Conservation (phyloP, 2,888 invertebrate species). For the Periphyllus acericola region DNA sequence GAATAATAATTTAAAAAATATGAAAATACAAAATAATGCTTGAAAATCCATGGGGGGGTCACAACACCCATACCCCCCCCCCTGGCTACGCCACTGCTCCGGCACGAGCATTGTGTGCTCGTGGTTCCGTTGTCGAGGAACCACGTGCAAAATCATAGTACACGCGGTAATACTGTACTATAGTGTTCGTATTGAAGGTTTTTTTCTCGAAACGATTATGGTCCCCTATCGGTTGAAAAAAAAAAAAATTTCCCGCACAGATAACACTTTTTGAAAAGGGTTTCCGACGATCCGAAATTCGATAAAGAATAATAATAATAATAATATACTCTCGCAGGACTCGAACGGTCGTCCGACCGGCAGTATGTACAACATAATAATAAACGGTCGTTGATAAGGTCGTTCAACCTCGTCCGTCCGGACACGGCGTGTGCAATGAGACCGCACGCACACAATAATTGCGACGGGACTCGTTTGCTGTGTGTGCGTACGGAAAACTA, state of each 20-base stretch:
- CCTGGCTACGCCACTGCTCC: too few species aligned
- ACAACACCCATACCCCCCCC: too few species aligned
- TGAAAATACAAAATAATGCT: too few species aligned
- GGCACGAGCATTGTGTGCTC: too few species aligned
- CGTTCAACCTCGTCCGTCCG: constrained; percentile 25
- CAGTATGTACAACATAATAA: background rate
- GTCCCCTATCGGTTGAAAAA: background rate
- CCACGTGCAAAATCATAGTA: background rate
- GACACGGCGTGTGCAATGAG: background rate
- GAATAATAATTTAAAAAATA: too few species aligned
- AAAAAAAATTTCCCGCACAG: background rate
- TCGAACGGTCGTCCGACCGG: background rate
- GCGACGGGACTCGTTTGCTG: background rate
- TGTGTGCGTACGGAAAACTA: too few species aligned
- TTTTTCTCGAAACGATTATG: too few species aligned
- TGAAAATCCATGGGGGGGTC: too few species aligned
- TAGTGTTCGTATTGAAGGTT: background rate
- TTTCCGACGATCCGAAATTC: background rate
- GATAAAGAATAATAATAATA: constrained; percentile 27
- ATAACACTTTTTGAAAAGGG: background rate
- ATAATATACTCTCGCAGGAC: constrained; percentile 5
- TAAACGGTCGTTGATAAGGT: constrained; percentile 41
- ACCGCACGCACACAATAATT: background rate
- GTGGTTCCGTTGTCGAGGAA: background rate
- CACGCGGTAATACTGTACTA: background rate